Evolutionary conservation across 2,113 vertebrate species (phyloP), one percentile per base, ranked within the genome.

Genomic region (Pheucticus melanocephalus): DNA sequence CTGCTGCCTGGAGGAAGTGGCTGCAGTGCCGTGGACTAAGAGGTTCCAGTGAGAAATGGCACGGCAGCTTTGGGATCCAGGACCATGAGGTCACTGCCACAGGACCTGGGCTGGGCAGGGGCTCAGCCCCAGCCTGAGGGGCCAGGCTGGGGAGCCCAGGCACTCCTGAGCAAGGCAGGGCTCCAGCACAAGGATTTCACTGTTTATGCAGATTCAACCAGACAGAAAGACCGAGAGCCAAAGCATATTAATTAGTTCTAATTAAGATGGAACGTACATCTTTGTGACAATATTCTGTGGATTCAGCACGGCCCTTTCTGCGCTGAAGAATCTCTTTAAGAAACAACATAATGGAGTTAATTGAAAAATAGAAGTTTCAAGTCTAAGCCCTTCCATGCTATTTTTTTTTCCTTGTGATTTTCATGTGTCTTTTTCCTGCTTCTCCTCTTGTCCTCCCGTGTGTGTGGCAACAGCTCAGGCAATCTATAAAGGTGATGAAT

Each of bases 371-470:
- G 40, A 42, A 69, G 40, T 25, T 80, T 60, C 63, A 72, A 69
- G 51, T 12, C 64, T 48, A 27, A 75, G 51, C 53, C 42, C 20
- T 63, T 19, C 45, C 25, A 8, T 1, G 2, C 20, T 22, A 1
- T 24, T 15, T 15, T 11, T 33, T 4, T 9, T 53, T 19, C 35
- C 44, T 42, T 11, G 2, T 7, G 5, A 0, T 60, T 88, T 60
- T 80, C 39, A 54, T 12, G n/a, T 21, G 6, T 50, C 5, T 4
- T 76, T 92, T 82, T 45, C 31, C 51, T 40, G 86, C 45, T 56
- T 42, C 21, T 77, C 44, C 57, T 51, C 42, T 15, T 20, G 51
- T 44, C 28, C 68, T 14, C 17, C 0, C 0, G 21, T 0, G 1
- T 2, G 9, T 17, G 35, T 19, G 48, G 44, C 39, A 45, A 22